Base-by-base conservation (phyloP, 1,140 invertebrate species). In the Akabosia matsudoensis region DNA sequence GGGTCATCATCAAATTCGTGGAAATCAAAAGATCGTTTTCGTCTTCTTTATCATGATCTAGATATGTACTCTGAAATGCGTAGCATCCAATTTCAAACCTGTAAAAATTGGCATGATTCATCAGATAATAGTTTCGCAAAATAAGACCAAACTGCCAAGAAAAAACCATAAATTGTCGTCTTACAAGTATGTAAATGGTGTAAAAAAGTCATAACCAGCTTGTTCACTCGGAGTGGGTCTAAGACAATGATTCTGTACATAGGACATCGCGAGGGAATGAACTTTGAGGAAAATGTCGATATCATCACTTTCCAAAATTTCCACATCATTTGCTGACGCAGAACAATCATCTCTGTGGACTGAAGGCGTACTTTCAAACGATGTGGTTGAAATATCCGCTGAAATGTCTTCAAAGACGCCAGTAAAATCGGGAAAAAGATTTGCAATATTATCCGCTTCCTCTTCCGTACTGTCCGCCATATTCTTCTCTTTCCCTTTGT, bases 341-440 rank as follows among this genome's bases (percentile, higher is more conserved):
- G 54, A 56, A 22, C 54, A 3, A 24, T n/a, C 24, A 56, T 56
- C 54, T 16, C 13, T 22, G 10, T 16, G 10, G 10, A 22, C 4
- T 30, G 61, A 28, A 67, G 7, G 4, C 7, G 54, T 61, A 22
- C 7, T 61, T 30, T 67, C 61, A 7, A 67, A 67, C 24, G 61
- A 61, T 14, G 16, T 61, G 4, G 26, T 67, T 31, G 16, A 77
- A 22, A 82, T 79, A 7, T 45, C 37, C 37, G 37, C 18, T 45
- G 18, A 45, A 0, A 87, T 75, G 76, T 87, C 86, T 33, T 82
- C 77, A 79, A 85, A 87, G 28, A 85, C 84, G 51, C 92, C 88
- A 1, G 89, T 86, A 82, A 90, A 91, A 0, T 89, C 90, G 0
- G 95, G 95, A 82, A 97, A 97, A 76, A 91, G 86, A 82, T 89